These are phyloP conservation scores for Eurytemora carolleeae DNA, from an alignment of 1,140 invertebrate genomes.

Conservation along the genomic window DNA sequence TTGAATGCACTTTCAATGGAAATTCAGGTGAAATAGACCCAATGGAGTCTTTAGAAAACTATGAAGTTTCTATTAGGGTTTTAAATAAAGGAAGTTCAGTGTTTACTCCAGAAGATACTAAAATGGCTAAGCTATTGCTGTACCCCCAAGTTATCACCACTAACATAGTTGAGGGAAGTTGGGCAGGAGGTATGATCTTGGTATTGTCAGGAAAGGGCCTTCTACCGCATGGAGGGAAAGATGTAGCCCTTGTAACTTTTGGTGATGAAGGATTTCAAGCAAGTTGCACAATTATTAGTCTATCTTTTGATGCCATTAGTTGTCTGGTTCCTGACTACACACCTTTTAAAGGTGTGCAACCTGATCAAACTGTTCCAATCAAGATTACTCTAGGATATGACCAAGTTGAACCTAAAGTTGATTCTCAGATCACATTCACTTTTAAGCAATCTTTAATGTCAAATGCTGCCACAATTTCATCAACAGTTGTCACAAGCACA, in stretches of 20 bases:
- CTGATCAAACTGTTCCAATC: neutral
- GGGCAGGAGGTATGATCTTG: slow-evolving; percentile 14
- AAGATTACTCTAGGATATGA: neutral
- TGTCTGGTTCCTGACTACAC: slow-evolving; percentile 2
- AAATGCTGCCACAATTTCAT: slow-evolving; percentile 1
- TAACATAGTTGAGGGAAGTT: slow-evolving; percentile 8
- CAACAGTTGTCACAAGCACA: neutral
- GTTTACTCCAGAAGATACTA: no score
- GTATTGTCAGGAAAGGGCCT: slow-evolving; percentile 10
- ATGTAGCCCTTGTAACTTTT: neutral
- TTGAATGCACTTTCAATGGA: slow-evolving; percentile 7
- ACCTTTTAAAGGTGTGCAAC: neutral
- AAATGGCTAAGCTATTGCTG: no score
- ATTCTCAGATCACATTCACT: neutral
- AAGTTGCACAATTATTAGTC: neutral
- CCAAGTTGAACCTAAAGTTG: neutral
- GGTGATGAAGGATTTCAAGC: neutral
- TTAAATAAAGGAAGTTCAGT: slow-evolving; percentile 4
- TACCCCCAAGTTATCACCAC: no score
- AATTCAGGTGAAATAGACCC: neutral
- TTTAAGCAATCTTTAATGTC: slow-evolving; percentile 8
- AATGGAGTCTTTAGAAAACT: neutral
- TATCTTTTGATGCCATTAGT: neutral
- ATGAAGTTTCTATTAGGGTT: neutral
- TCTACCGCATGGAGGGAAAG: no score